These are phyloP conservation scores for Caenorhabditis tropicalis DNA, from an alignment of 1,140 invertebrate genomes.

Conservation along the genomic window DNA sequence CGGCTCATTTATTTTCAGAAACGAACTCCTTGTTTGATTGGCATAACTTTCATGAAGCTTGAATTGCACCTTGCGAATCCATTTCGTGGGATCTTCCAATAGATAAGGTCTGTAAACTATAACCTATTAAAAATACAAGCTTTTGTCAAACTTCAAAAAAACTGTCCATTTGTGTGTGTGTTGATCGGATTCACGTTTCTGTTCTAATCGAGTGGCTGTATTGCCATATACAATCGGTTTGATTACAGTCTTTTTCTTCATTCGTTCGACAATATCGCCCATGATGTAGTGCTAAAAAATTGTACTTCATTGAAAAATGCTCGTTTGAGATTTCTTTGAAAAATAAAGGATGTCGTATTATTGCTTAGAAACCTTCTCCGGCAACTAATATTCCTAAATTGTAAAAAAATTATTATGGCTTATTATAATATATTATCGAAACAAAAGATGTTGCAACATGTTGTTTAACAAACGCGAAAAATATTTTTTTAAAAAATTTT, in stretches of 20 bases:
- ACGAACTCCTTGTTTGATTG: slow-evolving; percentile 82
- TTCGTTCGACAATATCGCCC: slow-evolving; percentile 53
- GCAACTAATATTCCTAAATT: no score
- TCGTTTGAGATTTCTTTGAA: not conserved
- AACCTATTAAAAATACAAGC: not conserved
- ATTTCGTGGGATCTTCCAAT: slow-evolving; percentile 74
- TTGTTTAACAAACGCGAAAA: no score
- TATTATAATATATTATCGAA: no score
- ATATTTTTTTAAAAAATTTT: no score
- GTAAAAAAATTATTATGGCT: no score
- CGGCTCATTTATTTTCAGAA: not conserved
- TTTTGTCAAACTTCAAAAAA: slow-evolving; percentile 76
- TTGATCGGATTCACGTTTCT: slow-evolving; percentile 96
- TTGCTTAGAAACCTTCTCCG: no score
- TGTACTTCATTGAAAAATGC: not conserved
- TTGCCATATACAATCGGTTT: slow-evolving; percentile 98
- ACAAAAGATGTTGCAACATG: no score
- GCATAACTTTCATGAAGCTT: slow-evolving; percentile 96
- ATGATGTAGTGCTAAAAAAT: slow-evolving; percentile 21
- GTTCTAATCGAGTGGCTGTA: slow-evolving; percentile 90
- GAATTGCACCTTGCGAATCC: slow-evolving; percentile 79
- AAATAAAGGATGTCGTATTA: no score
- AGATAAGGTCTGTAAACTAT: slow-evolving; percentile 85
- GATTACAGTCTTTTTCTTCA: slow-evolving; percentile 76
- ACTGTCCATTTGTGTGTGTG: slow-evolving; percentile 99